Percentiles rank a stretch among this genome's conserved stretches.
Evolutionary conservation across 2,888 invertebrate genomes (phyloP).

Genomic region (Troides oblongomaculatus): DNA sequence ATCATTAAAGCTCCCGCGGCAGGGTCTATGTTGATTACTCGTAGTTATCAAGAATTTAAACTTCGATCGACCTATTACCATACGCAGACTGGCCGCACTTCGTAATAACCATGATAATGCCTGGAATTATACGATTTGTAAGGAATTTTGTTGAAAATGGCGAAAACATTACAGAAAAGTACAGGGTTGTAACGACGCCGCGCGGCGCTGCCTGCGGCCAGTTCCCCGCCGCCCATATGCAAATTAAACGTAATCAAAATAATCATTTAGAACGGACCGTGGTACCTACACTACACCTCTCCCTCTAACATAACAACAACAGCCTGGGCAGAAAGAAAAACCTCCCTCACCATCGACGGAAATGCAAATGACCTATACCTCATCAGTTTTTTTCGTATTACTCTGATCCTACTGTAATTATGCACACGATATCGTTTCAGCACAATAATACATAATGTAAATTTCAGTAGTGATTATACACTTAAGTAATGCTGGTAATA

Average conservation of each 20-base stretch:
- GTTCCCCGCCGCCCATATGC: constrained; percentile 68
- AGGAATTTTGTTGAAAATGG: constrained; percentile 80
- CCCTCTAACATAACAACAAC: constrained; percentile 45
- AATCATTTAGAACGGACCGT: constrained; percentile 66
- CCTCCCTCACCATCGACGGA: constrained; percentile 54
- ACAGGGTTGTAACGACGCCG: constrained; percentile 72
- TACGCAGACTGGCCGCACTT: constrained; percentile 70
- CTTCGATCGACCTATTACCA: constrained; percentile 70
- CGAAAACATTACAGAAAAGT: constrained; percentile 80
- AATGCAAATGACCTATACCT: constrained; percentile 69
- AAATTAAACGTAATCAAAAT: constrained; percentile 80
- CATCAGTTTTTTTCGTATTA: constrained; percentile 71
- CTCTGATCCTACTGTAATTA: constrained; percentile 64
- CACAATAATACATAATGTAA: constrained; percentile 62
- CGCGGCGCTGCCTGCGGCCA: constrained; percentile 63
- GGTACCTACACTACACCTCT: constrained; percentile 41
- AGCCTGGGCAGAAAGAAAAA: constrained; percentile 51
- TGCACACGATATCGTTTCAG: constrained; percentile 64
- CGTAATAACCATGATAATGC: constrained; percentile 78
- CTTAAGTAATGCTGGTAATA: neutral
- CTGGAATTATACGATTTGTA: constrained; percentile 79
- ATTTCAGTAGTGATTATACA: constrained; percentile 62
- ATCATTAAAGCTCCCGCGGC: constrained; percentile 70
- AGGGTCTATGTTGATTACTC: constrained; percentile 76
- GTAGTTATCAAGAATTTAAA: constrained; percentile 78